A percentile compares a stretch with the other conserved stretches of the same genome.
Conservation (phyloP, 2,113 vertebrate species). For the Pterocles orientalis region DNA sequence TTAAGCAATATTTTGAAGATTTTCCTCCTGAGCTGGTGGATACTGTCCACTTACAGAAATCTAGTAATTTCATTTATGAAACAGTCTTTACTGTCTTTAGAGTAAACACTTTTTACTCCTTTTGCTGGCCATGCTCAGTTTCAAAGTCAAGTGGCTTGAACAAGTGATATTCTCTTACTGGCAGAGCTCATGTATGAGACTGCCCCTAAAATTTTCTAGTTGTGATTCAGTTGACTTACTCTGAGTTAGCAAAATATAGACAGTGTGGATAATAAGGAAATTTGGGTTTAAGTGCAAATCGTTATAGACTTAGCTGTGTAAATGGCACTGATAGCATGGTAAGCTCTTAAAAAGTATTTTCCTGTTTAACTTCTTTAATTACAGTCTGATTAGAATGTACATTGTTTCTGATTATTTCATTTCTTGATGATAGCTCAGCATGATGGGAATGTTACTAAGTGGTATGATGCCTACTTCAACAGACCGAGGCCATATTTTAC, state of each 20-base stretch:
- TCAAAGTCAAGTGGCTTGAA: not conserved
- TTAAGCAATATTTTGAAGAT: not conserved
- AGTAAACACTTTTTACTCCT: not conserved
- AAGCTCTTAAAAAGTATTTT: not conserved
- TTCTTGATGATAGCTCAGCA: conserved; percentile 82
- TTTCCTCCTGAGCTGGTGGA: not conserved
- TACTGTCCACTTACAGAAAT: not conserved
- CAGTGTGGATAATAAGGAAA: not conserved
- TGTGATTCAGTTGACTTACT: not conserved
- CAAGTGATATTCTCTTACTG: not conserved
- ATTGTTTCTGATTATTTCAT: not conserved
- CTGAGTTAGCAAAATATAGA: not conserved
- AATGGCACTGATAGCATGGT: not conserved
- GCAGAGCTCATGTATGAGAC: not conserved
- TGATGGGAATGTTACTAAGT: conserved; percentile 88
- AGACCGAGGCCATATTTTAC: conserved; percentile 89
- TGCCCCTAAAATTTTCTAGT: not conserved
- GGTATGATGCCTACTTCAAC: conserved; percentile 88
- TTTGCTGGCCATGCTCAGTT: not conserved
- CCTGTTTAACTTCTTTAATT: not conserved
- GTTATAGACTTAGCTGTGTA: not conserved
- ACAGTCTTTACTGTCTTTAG: not conserved
- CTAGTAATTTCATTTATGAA: not conserved
- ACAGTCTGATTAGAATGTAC: not conserved
- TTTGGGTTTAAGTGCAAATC: not conserved